Percentiles rank a stretch among this genome's conserved stretches.
Conservation (phyloP, 1,140 invertebrate genomes). For the Calosoma granatense region DNA sequence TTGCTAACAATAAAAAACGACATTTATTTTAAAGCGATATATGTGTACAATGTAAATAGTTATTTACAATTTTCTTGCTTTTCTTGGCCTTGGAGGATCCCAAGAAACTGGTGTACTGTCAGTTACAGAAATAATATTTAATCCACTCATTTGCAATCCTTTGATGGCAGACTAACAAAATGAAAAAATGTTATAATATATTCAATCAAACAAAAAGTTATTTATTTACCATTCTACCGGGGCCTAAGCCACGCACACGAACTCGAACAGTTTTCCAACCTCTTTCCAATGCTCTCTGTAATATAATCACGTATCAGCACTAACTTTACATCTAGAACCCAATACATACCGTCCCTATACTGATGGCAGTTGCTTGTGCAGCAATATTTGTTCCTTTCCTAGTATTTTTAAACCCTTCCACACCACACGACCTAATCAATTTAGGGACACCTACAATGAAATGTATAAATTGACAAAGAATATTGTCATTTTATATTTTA, state of each 20-base stretch:
- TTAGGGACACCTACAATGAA: constrained; percentile 42
- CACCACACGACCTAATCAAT: constrained; percentile 62
- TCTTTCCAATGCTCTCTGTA: constrained; percentile 60
- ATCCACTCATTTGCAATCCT: constrained; percentile 79
- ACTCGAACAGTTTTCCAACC: constrained; percentile 67
- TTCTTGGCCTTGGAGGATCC: constrained; percentile 63
- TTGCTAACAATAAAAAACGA: neutral
- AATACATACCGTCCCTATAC: constrained; percentile 51
- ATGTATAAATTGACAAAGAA: constrained; percentile 12
- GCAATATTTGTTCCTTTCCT: constrained; percentile 93
- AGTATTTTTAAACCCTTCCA: constrained; percentile 91
- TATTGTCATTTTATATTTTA: constrained; percentile 15
- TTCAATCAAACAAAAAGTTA: constrained; percentile 17
- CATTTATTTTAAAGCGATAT: neutral
- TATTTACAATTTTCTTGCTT: constrained; percentile 61
- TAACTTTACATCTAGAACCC: neutral
- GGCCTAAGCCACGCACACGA: constrained; percentile 68
- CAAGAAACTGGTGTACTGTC: constrained; percentile 76
- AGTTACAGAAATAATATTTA: constrained; percentile 83
- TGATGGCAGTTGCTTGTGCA: constrained; percentile 83
- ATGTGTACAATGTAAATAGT: constrained; percentile 4
- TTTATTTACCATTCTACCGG: constrained; percentile 69
- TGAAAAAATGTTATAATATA: constrained; percentile 19
- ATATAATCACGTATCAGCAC: constrained; percentile 22
- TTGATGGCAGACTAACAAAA: constrained; percentile 75